A percentile compares a stretch with the other conserved stretches of the same genome.
Conservation (phyloP, 2,888 invertebrate species). For the Junonia oenone region DNA sequence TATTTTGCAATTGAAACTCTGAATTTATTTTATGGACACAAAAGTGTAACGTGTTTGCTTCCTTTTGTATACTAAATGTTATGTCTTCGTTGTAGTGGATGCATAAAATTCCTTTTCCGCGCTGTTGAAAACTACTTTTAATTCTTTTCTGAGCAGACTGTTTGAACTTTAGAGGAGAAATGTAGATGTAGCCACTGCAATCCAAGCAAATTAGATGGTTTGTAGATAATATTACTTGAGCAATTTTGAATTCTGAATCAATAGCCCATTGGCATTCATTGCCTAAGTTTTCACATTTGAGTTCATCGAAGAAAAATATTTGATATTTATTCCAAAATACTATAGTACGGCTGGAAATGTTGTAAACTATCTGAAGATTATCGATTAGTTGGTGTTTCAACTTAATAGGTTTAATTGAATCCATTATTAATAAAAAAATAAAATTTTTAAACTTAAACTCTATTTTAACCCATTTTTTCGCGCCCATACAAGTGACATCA, state of each 20-base stretch:
- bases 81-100: slow-evolving; percentile 33
- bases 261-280: slow-evolving; percentile 33
- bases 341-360: slow-evolving; percentile 37
- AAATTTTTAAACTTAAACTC: background rate
- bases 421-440: slow-evolving; percentile 7
- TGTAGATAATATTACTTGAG: slow-evolving; percentile 40
- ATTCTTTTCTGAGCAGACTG: slow-evolving; percentile 43
- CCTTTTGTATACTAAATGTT: slow-evolving; percentile 44
- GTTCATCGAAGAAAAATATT: slow-evolving; percentile 54
- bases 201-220: slow-evolving; percentile 56
- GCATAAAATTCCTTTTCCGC: slow-evolving; percentile 38
- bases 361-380: slow-evolving; percentile 47
- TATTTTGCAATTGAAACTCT: slow-evolving; percentile 41
- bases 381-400: slow-evolving; percentile 38
- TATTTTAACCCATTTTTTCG: slow-evolving; percentile 1
- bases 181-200: slow-evolving; percentile 44
- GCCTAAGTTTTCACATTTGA: slow-evolving; percentile 39
- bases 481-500: background rate
- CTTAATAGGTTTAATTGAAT: slow-evolving; percentile 43
- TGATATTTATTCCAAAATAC: slow-evolving; percentile 65
- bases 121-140: slow-evolving; percentile 42
- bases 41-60: slow-evolving; percentile 38
- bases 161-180: slow-evolving; percentile 52
- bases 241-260: slow-evolving; percentile 48
- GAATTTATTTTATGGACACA: slow-evolving; percentile 42